Percentiles rank a stretch among this genome's conserved stretches.
Evolutionary conservation across 2,888 invertebrate genomes (phyloP).

Genomic region (Lasioglossum pauxillum): DNA sequence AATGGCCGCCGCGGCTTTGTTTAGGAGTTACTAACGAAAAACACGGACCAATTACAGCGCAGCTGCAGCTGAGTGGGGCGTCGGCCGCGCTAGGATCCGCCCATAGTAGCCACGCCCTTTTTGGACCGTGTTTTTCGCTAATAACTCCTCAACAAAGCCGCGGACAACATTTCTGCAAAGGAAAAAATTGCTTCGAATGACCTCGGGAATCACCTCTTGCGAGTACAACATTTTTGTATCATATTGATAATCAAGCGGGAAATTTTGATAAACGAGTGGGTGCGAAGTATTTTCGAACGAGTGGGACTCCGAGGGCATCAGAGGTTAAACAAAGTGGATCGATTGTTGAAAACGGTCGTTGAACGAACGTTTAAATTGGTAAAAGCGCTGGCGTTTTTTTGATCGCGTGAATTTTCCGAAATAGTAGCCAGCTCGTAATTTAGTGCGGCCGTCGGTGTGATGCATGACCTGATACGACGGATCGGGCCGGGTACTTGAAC

Average conservation of each 20-base stretch:
- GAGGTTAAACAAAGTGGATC: not conserved
- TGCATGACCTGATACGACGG: slow-evolving; percentile 57
- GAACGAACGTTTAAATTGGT: slow-evolving; percentile 10
- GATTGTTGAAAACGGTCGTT: not conserved
- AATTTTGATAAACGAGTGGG: not conserved
- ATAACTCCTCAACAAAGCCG: no score
- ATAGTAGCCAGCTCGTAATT: slow-evolving; percentile 45
- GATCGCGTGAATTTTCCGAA: slow-evolving; percentile 23
- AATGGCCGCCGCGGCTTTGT: no score
- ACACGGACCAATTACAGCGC: no score
- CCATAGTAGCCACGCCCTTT: no score
- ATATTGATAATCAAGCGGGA: not conserved
- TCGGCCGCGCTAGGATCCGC: no score
- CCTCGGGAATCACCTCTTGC: no score
- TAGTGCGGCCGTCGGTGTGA: slow-evolving; percentile 33
- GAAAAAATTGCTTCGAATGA: no score
- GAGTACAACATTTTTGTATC: no score
- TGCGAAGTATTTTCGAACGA: slow-evolving; percentile 2
- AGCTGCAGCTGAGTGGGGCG: no score
- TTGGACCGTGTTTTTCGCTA: no score
- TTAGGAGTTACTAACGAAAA: no score
- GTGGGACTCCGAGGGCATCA: not conserved
- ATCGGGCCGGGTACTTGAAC: slow-evolving; percentile 52
- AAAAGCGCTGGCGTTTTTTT: not conserved
- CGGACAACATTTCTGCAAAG: no score